A percentile compares a stretch with the other conserved stretches of the same genome.
These are phyloP conservation scores for Paracentrotus lividus DNA, from an alignment of 53 echinoderm and acorn worm genomes.

Conservation along the genomic window DNA sequence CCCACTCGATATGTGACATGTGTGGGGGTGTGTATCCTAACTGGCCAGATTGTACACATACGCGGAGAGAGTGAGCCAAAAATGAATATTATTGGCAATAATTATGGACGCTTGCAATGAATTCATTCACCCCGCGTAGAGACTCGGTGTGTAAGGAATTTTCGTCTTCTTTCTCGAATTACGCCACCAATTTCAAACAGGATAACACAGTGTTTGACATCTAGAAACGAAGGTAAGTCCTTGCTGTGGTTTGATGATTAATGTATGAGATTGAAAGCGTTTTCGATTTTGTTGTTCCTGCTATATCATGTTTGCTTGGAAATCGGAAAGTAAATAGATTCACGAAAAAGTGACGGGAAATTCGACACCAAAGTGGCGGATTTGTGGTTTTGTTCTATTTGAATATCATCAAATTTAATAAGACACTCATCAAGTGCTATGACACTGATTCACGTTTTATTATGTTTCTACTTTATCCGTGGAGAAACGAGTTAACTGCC, in stretches of 20 bases:
- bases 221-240: conserved; percentile 25
- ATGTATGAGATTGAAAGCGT: neutral
- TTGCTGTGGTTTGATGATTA: neutral
- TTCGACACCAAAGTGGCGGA: neutral
- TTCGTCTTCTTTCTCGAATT: conserved; percentile 7
- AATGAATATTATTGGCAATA: conserved; percentile 35
- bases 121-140: neutral
- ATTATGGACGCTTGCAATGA: conserved; percentile 23
- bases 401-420: too few species aligned
- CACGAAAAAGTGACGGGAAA: conserved; percentile 5
- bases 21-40: neutral
- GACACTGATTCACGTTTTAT: too few species aligned
- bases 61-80: neutral
- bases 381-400: neutral
- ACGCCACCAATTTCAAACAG: neutral
- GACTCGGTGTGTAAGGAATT: neutral
- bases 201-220: neutral
- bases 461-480: too few species aligned
- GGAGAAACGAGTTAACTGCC: too few species aligned
- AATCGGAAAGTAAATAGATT: neutral
- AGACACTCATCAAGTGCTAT: too few species aligned
- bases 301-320: neutral
- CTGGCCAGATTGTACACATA: neutral
- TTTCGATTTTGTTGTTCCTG: neutral
- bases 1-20: conserved; percentile 1